These are phyloP conservation scores for Ptilodon capucinus DNA, from an alignment of 2,888 invertebrate species.

Conservation along the genomic window DNA sequence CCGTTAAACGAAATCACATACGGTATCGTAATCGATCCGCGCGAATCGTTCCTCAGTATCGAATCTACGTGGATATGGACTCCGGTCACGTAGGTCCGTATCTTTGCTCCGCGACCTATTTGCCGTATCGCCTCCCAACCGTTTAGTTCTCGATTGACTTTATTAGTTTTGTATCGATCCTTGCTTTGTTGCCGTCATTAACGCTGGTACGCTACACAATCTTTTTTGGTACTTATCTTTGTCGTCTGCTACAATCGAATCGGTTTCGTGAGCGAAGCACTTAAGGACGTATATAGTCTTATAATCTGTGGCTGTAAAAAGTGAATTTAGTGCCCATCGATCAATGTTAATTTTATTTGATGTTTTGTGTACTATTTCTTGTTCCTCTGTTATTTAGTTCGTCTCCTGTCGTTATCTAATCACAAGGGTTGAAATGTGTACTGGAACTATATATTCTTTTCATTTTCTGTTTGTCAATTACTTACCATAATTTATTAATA, in stretches of 20 bases:
- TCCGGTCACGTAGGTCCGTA: slow-evolving; percentile 43
- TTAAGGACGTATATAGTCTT: slow-evolving; percentile 5
- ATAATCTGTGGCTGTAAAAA: neutral
- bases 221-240: slow-evolving; percentile 26
- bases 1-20: neutral
- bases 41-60: slow-evolving; percentile 34
- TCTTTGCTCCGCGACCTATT: slow-evolving; percentile 45
- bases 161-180: slow-evolving; percentile 44
- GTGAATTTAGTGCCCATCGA: neutral
- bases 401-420: too few species aligned
- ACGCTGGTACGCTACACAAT: slow-evolving; percentile 29
- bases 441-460: too few species aligned
- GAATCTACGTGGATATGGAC: slow-evolving; percentile 32
- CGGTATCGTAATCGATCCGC: slow-evolving; percentile 22
- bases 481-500: too few species aligned
- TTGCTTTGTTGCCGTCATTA: slow-evolving; percentile 39
- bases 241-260: slow-evolving; percentile 12
- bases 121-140: slow-evolving; percentile 45
- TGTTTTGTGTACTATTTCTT: neutral
- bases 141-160: slow-evolving; percentile 44
- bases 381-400: too few species aligned
- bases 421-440: too few species aligned
- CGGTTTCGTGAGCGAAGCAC: slow-evolving; percentile 26
- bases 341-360: neutral
- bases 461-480: too few species aligned